phyloP scores from a whole-genome alignment of 2,888 invertebrate genomes.

The Thymelicus sylvestris region DNA sequence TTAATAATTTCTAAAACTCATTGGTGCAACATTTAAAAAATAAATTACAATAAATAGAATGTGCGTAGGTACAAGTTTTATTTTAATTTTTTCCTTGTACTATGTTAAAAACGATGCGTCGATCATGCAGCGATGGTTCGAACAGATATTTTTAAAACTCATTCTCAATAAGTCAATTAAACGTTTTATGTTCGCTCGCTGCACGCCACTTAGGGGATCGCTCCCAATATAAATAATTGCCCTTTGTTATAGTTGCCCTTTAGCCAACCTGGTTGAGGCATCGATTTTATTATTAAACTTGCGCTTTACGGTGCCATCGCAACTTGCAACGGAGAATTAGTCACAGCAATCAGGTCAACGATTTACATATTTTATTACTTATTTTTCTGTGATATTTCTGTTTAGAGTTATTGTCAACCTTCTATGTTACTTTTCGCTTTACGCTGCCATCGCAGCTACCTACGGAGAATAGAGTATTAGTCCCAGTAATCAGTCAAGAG shows the following conservation, averaged over 20 bases:
- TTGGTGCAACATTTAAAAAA: no score
- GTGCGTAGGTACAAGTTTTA: neutral
- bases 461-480: no score
- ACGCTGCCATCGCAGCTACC: slow-evolving; percentile 5
- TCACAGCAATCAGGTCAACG: neutral
- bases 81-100: slow-evolving; percentile 50
- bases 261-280: slow-evolving; percentile 42
- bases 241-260: slow-evolving; percentile 74
- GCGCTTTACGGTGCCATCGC: slow-evolving; percentile 26
- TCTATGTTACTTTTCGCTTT: slow-evolving; percentile 25
- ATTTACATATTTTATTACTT: neutral
- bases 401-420: no score
- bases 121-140: slow-evolving; percentile 69
- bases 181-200: slow-evolving; percentile 66
- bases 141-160: slow-evolving; percentile 77
- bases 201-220: slow-evolving; percentile 78
- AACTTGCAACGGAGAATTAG: slow-evolving; percentile 16
- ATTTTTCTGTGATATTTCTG: no score
- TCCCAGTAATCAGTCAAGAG: no score
- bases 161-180: slow-evolving; percentile 85
- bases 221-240: slow-evolving; percentile 76
- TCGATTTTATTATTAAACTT: slow-evolving; percentile 41
- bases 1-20: no score
- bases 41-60: no score
- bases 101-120: slow-evolving; percentile 49